Percentiles rank a stretch among this genome's conserved stretches.
Evolutionary conservation across 2,888 invertebrate species (phyloP).

Genomic region (Acronicta aceris): DNA sequence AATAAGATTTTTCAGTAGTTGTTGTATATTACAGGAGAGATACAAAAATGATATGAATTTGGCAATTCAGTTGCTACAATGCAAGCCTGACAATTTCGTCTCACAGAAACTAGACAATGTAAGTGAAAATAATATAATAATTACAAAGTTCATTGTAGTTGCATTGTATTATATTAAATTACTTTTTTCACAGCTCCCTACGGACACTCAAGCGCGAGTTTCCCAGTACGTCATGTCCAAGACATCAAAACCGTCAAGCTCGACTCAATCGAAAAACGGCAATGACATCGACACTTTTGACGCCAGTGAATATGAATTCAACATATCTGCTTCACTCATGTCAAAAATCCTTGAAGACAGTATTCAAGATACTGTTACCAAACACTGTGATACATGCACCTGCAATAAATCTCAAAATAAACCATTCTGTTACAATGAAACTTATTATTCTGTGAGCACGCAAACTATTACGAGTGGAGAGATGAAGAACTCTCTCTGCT

Average conservation of each 20-base stretch:
- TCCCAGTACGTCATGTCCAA: conserved; percentile 93
- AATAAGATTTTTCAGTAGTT: neutral
- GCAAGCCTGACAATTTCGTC: conserved; percentile 98
- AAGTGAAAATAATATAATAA: conserved; percentile 77
- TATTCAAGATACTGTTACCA: conserved; percentile 94
- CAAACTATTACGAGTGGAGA: conserved; percentile 89
- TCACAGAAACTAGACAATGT: conserved; percentile 97
- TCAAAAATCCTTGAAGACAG: conserved; percentile 97
- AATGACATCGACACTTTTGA: conserved; percentile 87
- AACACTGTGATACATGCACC: conserved; percentile 95
- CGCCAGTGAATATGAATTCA: conserved; percentile 90
- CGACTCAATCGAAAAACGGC: conserved; percentile 78
- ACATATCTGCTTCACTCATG: conserved; percentile 96
- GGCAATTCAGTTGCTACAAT: conserved; percentile 97
- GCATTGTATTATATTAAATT: conserved; percentile 38
- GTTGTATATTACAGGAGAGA: conserved; percentile 92
- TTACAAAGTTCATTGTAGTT: conserved; percentile 11
- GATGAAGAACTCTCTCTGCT: conserved; percentile 87
- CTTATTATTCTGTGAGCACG: conserved; percentile 90
- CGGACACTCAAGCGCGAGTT: conserved; percentile 97
- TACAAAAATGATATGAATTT: conserved; percentile 98
- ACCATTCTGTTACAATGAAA: conserved; percentile 87
- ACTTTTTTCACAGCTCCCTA: conserved; percentile 92
- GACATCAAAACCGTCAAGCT: conserved; percentile 80
- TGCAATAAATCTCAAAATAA: conserved; percentile 90